Percentiles rank a stretch among this genome's conserved stretches.
Conservation (phyloP, 2,113 vertebrate species). For the Nothoprocta pentlandii region DNA sequence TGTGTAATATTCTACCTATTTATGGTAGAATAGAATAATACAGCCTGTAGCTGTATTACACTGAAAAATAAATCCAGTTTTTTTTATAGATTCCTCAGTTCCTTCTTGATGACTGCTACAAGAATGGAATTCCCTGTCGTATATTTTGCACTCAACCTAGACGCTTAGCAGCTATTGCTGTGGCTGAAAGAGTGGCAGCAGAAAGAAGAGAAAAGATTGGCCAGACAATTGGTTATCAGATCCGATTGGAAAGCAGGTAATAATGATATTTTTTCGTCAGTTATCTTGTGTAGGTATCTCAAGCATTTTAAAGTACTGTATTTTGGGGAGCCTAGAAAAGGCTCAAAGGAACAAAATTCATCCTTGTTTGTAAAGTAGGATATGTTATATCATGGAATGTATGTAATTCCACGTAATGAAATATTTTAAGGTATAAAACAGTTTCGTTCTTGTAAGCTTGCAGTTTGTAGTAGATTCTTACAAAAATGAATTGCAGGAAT, state of each 20-base stretch:
- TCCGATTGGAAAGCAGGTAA: slow-evolving; percentile 96
- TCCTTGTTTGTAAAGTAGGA: not conserved
- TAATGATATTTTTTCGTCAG: not conserved
- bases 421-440: not conserved
- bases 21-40: not conserved
- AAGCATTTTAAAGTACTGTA: not conserved
- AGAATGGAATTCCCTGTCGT: slow-evolving; percentile 85
- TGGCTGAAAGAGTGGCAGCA: slow-evolving; percentile 94
- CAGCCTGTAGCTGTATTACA: not conserved
- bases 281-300: not conserved
- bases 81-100: slow-evolving; percentile 94
- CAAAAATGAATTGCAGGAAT: not conserved
- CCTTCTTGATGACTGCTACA: slow-evolving; percentile 90
- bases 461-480: not conserved
- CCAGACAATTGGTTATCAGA: slow-evolving; percentile 93
- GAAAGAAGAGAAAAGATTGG: slow-evolving; percentile 93
- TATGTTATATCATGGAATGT: not conserved
- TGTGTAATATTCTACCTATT: not conserved
- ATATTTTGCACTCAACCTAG: slow-evolving; percentile 97
- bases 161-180: slow-evolving; percentile 89
- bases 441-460: not conserved
- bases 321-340: not conserved
- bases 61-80: not conserved
- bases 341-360: too few species aligned
- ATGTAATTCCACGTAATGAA: not conserved